These are phyloP conservation scores for Pollicipes pollicipes DNA, from an alignment of 1,140 invertebrate species.

Conservation along the genomic window DNA sequence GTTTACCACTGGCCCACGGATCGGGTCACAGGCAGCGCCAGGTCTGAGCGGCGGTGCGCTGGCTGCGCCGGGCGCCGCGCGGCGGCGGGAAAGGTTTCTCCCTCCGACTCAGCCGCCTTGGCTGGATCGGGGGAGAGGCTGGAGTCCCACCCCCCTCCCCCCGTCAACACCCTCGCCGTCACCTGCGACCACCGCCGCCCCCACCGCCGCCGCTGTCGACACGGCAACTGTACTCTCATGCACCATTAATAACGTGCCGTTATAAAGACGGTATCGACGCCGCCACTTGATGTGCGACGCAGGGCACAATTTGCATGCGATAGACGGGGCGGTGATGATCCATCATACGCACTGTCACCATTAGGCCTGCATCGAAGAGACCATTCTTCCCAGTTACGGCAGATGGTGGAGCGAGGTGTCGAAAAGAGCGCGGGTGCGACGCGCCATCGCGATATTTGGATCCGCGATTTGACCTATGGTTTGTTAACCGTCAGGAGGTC, in stretches of 20 bases:
- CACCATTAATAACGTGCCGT: neutral
- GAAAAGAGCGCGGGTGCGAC: neutral
- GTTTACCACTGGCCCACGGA: too few species aligned
- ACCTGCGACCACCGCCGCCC: too few species aligned
- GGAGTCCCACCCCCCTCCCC: too few species aligned
- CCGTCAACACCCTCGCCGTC: too few species aligned
- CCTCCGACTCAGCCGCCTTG: too few species aligned
- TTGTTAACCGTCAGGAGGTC: neutral
- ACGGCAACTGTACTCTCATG: neutral
- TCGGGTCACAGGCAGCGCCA: too few species aligned
- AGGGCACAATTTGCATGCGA: neutral
- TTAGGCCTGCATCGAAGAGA: neutral
- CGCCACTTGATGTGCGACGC: neutral
- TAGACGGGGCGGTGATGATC: neutral
- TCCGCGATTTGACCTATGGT: neutral
- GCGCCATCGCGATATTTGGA: neutral
- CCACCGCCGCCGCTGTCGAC: neutral
- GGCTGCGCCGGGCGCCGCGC: too few species aligned
- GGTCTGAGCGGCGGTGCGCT: too few species aligned
- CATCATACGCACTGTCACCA: neutral
- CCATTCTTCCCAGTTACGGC: neutral
- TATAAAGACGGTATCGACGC: neutral
- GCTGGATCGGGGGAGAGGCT: too few species aligned
- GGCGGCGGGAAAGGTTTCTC: too few species aligned
- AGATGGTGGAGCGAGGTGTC: neutral